Conservation (phyloP, 2,888 invertebrate genomes). For the Geophilus truncorum region DNA sequence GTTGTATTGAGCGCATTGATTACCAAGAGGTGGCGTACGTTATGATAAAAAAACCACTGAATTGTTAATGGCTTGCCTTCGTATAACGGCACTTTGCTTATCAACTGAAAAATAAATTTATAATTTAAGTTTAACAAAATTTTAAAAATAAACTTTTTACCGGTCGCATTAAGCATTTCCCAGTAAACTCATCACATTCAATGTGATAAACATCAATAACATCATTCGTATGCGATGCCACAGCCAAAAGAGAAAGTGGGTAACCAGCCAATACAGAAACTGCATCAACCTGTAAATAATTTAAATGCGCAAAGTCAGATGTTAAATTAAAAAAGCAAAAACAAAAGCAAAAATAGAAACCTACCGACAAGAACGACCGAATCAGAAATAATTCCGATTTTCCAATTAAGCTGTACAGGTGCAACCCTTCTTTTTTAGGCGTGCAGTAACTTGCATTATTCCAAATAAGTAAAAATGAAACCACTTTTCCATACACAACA, state of each 20-base stretch:
- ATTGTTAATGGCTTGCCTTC: background rate
- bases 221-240: background rate
- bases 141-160: background rate
- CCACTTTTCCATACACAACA: background rate
- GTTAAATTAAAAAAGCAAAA: too few species aligned
- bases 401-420: background rate
- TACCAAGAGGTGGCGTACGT: background rate
- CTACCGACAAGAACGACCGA: background rate
- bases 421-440: background rate
- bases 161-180: background rate
- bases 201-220: background rate
- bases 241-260: background rate
- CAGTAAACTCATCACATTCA: background rate
- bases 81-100: background rate
- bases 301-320: too few species aligned
- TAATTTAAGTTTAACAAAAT: background rate
- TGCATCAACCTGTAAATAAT: background rate
- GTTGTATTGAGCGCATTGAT: background rate
- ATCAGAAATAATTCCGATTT: background rate
- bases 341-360: background rate
- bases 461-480: background rate
- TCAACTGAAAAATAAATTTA: background rate
- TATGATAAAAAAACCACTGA: background rate
- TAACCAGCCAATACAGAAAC: background rate
- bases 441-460: background rate